Conservation (phyloP, 1,140 invertebrate genomes). For the Caligus rogercresseyi region DNA sequence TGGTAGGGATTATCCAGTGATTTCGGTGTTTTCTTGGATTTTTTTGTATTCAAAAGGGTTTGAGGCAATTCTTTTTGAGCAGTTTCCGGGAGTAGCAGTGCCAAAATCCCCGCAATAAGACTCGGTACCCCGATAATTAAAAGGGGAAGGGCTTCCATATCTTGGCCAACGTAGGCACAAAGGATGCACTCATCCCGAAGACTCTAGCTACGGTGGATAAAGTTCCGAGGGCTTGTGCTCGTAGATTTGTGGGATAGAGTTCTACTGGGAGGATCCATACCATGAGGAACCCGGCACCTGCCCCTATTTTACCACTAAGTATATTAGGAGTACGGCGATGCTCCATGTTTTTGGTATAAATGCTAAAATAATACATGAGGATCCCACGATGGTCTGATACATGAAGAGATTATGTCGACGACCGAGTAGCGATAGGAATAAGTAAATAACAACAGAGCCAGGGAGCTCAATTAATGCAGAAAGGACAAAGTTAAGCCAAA, state of each 20-base stretch:
- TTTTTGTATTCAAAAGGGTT: conserved; percentile 3
- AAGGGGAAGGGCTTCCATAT: conserved; percentile 10
- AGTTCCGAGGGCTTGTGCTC: conserved; percentile 4
- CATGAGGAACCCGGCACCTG: neutral
- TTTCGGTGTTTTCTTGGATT: no score
- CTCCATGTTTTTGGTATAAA: conserved; percentile 2
- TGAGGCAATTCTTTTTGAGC: conserved; percentile 4
- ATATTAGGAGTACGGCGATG: neutral
- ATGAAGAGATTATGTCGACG: neutral
- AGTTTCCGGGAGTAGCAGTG: neutral
- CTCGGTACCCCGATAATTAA: conserved; percentile 2
- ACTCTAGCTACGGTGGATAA: conserved; percentile 7
- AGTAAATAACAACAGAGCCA: neutral
- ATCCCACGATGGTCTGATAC: neutral
- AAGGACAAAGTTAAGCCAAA: conserved; percentile 11
- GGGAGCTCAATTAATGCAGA: neutral
- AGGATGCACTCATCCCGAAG: neutral
- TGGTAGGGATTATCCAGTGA: no score
- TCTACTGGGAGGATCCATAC: neutral
- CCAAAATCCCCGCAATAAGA: neutral
- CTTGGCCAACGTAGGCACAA: conserved; percentile 1
- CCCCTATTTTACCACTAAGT: conserved; percentile 5
- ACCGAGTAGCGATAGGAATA: neutral
- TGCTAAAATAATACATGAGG: conserved; percentile 1
- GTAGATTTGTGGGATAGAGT: conserved; percentile 7